Evolutionary conservation across 2,888 invertebrate genomes (phyloP).

Genomic region (Harmothoe impar): DNA sequence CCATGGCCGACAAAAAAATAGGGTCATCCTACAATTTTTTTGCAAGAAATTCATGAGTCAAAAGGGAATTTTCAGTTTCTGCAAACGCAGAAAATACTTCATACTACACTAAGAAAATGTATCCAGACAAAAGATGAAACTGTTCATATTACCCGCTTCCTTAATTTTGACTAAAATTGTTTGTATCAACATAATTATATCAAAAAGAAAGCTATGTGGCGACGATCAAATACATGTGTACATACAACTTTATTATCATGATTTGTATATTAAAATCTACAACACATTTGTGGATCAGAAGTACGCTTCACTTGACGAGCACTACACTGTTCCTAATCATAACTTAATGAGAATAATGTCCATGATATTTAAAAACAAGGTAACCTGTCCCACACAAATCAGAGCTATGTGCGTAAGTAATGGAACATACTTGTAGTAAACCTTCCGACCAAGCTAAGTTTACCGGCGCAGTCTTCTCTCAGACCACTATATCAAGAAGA

Average conservation of each 20-base stretch:
- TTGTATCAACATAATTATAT: no score
- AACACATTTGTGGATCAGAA: neutral
- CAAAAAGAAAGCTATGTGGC: neutral
- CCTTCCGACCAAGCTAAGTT: neutral
- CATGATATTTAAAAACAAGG: conserved; percentile 12
- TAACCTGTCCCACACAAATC: neutral
- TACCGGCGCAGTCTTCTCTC: neutral
- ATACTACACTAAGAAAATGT: no score
- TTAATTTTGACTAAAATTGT: no score
- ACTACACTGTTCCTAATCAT: conserved; percentile 33
- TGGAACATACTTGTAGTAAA: neutral
- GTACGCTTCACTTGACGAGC: conserved; percentile 8
- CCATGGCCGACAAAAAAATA: no score
- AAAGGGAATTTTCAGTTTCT: no score
- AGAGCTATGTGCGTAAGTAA: neutral
- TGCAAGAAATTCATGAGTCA: no score
- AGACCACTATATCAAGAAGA: neutral
- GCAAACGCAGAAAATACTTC: no score
- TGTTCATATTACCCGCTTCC: no score
- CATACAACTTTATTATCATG: conserved; percentile 25
- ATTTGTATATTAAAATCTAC: conserved; percentile 30
- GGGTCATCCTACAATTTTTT: no score
- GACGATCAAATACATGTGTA: neutral
- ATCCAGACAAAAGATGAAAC: no score
- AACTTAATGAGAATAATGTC: neutral